Evolutionary conservation across 2,797 vertebrate genomes (phyloP), one percentile per base, ranked within the genome.

Genomic region (Hemibagrus guttatus): DNA sequence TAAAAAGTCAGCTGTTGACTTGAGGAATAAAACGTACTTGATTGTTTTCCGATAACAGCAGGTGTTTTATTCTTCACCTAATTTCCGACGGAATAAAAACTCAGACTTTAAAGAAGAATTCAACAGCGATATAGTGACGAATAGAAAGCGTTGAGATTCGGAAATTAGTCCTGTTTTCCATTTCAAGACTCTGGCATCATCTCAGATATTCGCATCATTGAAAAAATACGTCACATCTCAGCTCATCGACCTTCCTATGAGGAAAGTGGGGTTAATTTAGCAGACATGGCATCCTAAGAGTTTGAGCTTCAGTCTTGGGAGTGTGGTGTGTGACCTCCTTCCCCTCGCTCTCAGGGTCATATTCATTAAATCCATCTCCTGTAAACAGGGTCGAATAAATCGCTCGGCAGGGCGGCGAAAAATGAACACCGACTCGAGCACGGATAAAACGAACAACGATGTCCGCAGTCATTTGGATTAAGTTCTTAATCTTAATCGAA

Each of bases 401-500:
- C 83, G 87, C 91, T 89, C 90, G 88, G 91, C 90, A 90, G 90
- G 89, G 92, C 88, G 84, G 49, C 88, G 69, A 79, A 89, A 90
- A 87, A 88, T 84, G 84, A 86, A 87, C 87, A 90, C 90, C 90
- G 75, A 88, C 89, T 76, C 72, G 69, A 86, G 85, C 91, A 90
- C 80, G 46, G 66, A 52, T 21, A 66, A 52, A 66, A 52, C 1
- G 16, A 31, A 52, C 28, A 46, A 46, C 79, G 8, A 59, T 9
- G 31, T 61, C 16, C 11, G 63, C 17, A 21, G n/a, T 66, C 8
- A 66, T 66, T 23, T 66, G 90, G 94, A 95, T 95, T 95, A 95
- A 93, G 91, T 94, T 93, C 93, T 94, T 91, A 94, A 95, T 95
- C 94, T 89, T 92, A 92, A 90, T 90, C 12, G 90, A 92, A 93